A percentile compares a stretch with the other conserved stretches of the same genome.
Conservation (phyloP, 2,888 invertebrate species). For the Magallana nippona region DNA sequence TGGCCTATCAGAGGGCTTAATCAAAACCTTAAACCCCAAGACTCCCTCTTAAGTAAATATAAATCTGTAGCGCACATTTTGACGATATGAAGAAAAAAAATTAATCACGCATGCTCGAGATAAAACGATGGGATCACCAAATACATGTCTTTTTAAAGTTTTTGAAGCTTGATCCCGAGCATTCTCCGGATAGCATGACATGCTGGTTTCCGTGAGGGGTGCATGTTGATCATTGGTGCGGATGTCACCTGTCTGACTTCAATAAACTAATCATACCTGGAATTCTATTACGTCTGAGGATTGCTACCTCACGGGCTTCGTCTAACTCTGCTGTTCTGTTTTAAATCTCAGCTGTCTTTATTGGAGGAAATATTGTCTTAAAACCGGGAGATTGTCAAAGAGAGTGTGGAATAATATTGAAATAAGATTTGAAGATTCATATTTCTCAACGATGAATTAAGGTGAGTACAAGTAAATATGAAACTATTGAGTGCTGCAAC, state of each 20-base stretch:
- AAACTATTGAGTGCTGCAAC: no score
- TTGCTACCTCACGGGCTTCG: background rate
- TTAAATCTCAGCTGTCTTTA: no score
- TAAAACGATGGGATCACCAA: background rate
- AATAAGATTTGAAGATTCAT: no score
- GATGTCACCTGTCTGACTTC: constrained; percentile 10
- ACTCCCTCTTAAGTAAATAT: constrained; percentile 30
- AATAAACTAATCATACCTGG: background rate
- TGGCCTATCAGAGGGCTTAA: constrained; percentile 23
- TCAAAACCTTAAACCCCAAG: constrained; percentile 26
- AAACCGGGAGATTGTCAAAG: no score
- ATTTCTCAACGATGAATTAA: no score
- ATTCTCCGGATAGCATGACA: background rate
- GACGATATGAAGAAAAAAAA: constrained; percentile 20
- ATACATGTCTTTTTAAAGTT: constrained; percentile 17
- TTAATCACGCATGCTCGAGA: constrained; percentile 33
- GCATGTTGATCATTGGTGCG: background rate
- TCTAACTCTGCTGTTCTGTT: no score
- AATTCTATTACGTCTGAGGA: background rate
- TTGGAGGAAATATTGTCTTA: no score
- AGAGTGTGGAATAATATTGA: no score
- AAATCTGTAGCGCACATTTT: constrained; percentile 11
- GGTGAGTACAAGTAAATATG: no score
- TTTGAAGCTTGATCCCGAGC: background rate
- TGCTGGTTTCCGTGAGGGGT: constrained; percentile 1